Evolutionary conservation across 1,140 invertebrate species (phyloP).

Genomic region (Nephotettix cincticeps): DNA sequence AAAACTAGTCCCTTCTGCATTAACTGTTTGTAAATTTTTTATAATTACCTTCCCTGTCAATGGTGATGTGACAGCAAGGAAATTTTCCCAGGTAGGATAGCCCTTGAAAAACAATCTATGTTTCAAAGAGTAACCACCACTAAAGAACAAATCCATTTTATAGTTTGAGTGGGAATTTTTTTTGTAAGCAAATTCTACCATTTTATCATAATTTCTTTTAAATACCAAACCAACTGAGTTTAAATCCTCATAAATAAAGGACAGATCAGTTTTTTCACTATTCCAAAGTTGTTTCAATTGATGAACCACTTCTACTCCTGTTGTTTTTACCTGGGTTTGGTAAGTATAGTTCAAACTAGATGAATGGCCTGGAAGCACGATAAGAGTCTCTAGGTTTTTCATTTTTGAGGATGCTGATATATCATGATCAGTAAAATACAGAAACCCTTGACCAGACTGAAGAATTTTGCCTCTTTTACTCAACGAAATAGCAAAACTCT

Average conservation of each 20-base stretch:
- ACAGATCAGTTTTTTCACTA: background rate
- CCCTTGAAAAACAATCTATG: background rate
- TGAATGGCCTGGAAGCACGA: background rate
- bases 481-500: background rate
- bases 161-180: background rate
- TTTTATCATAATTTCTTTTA: constrained; percentile 16
- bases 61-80: background rate
- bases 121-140: background rate
- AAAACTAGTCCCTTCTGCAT: background rate
- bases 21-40: background rate
- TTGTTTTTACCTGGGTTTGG: background rate
- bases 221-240: background rate
- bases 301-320: background rate
- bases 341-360: constrained; percentile 1
- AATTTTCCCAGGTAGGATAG: background rate
- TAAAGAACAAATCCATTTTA: background rate
- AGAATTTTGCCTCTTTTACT: background rate
- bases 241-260: background rate
- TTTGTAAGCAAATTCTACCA: background rate
- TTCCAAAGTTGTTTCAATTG: background rate
- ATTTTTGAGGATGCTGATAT: background rate
- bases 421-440: background rate
- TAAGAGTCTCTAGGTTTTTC: background rate
- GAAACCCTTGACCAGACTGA: background rate
- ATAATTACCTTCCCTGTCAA: background rate